Evolutionary conservation across 1,140 invertebrate genomes (phyloP).

Genomic region (Lucilia cuprina): DNA sequence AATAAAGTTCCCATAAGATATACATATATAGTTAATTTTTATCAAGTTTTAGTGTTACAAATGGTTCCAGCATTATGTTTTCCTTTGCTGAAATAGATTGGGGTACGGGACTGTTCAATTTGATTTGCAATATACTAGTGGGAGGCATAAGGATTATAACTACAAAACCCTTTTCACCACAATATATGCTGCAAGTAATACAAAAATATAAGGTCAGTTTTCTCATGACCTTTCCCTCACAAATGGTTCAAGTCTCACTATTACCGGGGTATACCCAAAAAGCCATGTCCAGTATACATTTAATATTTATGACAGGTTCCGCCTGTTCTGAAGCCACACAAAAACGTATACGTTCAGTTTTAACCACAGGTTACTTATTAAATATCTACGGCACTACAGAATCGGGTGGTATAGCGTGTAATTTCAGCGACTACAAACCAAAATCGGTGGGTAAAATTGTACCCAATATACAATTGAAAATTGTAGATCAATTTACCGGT

Average conservation of each 20-base stretch:
- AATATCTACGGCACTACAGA: constrained; percentile 51
- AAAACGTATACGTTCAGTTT: constrained; percentile 47
- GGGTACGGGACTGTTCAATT: constrained; percentile 51
- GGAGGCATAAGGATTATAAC: constrained; percentile 52
- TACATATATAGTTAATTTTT: background rate
- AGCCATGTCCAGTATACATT: constrained; percentile 45
- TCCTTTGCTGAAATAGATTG: constrained; percentile 58
- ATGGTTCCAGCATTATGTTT: constrained; percentile 51
- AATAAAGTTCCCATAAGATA: background rate
- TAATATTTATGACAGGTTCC: constrained; percentile 48
- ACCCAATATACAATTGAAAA: constrained; percentile 63
- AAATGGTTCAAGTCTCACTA: constrained; percentile 48
- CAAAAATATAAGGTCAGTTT: constrained; percentile 55
- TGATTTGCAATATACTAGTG: constrained; percentile 49
- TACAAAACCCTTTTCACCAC: constrained; percentile 50
- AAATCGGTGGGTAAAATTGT: constrained; percentile 59
- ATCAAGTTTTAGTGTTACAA: constrained; percentile 38
- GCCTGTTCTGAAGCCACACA: constrained; percentile 47
- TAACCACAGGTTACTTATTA: constrained; percentile 48
- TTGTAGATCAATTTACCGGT: constrained; percentile 78
- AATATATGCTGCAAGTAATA: constrained; percentile 54
- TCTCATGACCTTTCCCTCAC: constrained; percentile 49
- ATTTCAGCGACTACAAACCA: constrained; percentile 49
- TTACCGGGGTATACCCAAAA: constrained; percentile 44
- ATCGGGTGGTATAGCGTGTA: constrained; percentile 48